Conservation (phyloP, 2,888 invertebrate genomes). For the Plutella xylostella region DNA sequence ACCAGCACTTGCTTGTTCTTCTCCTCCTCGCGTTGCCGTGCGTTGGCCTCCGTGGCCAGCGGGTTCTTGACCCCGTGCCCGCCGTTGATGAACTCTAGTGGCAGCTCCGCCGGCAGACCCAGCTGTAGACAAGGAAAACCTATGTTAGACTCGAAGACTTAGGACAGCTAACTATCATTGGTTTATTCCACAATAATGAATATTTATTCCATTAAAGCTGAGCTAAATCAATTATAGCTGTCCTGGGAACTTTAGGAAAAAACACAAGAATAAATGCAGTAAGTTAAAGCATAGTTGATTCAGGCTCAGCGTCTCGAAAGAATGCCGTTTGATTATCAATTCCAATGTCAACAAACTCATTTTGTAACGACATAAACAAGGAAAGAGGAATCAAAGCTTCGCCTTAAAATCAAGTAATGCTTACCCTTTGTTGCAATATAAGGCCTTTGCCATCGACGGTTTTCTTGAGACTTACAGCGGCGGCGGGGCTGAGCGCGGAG, state of each 20-base stretch:
- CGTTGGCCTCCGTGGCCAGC: conserved; percentile 79
- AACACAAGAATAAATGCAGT: conserved; percentile 25
- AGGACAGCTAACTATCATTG: conserved; percentile 21
- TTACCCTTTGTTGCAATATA: conserved; percentile 90
- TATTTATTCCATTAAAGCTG: conserved; percentile 41
- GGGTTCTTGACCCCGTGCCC: conserved; percentile 98
- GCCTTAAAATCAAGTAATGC: conserved; percentile 73
- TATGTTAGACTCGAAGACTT: neutral
- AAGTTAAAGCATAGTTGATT: conserved; percentile 68
- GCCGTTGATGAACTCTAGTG: conserved; percentile 96
- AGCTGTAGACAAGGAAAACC: conserved; percentile 64
- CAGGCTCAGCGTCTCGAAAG: conserved; percentile 60
- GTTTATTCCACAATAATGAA: conserved; percentile 13
- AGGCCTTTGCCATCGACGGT: conserved; percentile 71
- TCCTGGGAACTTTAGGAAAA: conserved; percentile 27
- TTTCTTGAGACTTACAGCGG: conserved; percentile 77
- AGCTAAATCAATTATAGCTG: conserved; percentile 36
- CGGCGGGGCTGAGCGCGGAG: conserved; percentile 73
- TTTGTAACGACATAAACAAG: too few species aligned
- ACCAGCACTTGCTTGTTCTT: conserved; percentile 71
- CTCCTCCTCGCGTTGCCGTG: conserved; percentile 74
- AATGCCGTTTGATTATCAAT: conserved; percentile 25
- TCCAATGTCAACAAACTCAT: too few species aligned
- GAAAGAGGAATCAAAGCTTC: conserved; percentile 60
- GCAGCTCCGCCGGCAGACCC: conserved; percentile 88